phyloP scores from a whole-genome alignment of 2,888 invertebrate genomes.

The Elaeidobius kamerunicus region DNA sequence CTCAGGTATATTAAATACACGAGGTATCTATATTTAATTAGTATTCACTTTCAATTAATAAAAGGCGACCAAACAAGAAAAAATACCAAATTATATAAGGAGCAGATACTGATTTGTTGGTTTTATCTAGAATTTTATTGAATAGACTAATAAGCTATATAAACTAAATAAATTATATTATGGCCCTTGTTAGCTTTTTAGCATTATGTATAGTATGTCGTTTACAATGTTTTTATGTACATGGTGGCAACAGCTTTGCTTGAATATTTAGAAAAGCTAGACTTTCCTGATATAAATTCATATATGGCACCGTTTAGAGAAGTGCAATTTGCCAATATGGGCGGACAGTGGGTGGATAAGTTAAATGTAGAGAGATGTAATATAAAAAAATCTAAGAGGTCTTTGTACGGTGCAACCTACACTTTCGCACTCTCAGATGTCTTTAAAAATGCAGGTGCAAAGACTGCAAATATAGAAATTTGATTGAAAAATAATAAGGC shows the following conservation, averaged over 20 bases:
- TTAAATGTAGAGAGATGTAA: slow-evolving; percentile 20
- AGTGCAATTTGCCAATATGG: slow-evolving; percentile 21
- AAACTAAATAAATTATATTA: no score
- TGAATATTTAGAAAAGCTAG: neutral
- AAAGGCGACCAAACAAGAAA: no score
- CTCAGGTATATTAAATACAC: slow-evolving; percentile 2
- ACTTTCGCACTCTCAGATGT: slow-evolving; percentile 4
- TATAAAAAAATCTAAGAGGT: slow-evolving; percentile 23
- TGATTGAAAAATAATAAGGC: neutral
- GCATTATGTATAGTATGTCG: no score
- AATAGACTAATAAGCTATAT: no score
- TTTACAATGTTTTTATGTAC: no score
- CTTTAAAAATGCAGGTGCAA: slow-evolving; percentile 14
- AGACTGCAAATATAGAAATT: slow-evolving; percentile 12
- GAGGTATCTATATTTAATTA: no score
- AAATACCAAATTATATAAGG: no score
- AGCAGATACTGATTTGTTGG: no score
- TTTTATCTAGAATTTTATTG: no score
- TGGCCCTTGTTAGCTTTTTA: no score
- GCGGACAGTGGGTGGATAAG: slow-evolving; percentile 19
- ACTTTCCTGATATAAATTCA: slow-evolving; percentile 19
- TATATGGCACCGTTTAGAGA: slow-evolving; percentile 19
- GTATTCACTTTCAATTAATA: no score
- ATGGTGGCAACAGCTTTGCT: slow-evolving; percentile 8
- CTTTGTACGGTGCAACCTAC: slow-evolving; percentile 20